Conservation (phyloP, 2,888 invertebrate genomes). For the Diabrotica balteata region DNA sequence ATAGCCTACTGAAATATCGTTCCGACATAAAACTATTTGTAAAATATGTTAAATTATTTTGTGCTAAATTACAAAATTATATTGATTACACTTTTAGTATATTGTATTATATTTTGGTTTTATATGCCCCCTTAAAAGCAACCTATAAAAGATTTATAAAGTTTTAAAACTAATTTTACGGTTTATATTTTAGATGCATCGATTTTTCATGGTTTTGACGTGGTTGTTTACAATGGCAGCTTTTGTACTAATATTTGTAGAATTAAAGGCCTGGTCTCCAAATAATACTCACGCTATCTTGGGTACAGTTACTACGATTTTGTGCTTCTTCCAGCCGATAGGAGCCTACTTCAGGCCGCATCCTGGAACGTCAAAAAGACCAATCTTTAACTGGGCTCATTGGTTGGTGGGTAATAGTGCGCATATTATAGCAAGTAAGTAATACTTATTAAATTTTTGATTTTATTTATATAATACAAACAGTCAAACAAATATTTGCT, state of each 20-base stretch:
- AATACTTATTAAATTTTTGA: neutral
- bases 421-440: constrained; percentile 86
- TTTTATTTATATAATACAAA: too few relatives aligned
- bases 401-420: constrained; percentile 89
- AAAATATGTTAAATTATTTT: too few relatives aligned
- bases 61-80: too few relatives aligned
- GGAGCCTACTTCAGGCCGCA: constrained; percentile 81
- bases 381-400: constrained; percentile 91
- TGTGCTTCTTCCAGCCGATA: constrained; percentile 87
- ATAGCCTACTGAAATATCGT: too few relatives aligned
- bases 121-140: too few relatives aligned
- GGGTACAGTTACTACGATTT: constrained; percentile 77
- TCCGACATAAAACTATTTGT: too few relatives aligned
- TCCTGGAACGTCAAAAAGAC: constrained; percentile 79
- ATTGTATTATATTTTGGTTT: too few relatives aligned
- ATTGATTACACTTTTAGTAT: too few relatives aligned
- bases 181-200: constrained; percentile 73
- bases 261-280: constrained; percentile 77
- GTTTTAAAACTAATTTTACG: too few relatives aligned
- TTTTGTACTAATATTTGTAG: constrained; percentile 82
- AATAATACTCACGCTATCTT: constrained; percentile 85
- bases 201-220: constrained; percentile 82
- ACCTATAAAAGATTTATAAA: too few relatives aligned
- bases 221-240: constrained; percentile 81
- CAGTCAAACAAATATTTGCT: too few relatives aligned